phyloP scores from a whole-genome alignment of 2,888 invertebrate species.

The Mesorhabditis sp. region DNA sequence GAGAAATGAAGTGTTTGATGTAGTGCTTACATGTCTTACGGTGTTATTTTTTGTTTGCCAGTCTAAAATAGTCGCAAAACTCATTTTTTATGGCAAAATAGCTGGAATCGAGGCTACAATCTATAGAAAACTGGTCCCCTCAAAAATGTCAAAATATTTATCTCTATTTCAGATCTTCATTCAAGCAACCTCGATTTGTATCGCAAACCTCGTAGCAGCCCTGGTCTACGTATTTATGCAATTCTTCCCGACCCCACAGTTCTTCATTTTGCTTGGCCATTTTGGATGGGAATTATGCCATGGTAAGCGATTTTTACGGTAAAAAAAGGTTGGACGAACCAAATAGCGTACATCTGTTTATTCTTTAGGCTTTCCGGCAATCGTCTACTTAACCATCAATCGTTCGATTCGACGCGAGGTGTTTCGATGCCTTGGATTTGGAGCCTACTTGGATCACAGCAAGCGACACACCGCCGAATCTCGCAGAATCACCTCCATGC shows the following conservation, averaged over 20 bases:
- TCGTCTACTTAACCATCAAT: not conserved
- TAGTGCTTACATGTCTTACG: too few species aligned
- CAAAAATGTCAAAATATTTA: too few species aligned
- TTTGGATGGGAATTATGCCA: not conserved
- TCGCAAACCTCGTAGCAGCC: not conserved
- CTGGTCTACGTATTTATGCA: not conserved
- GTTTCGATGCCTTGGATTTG: not conserved
- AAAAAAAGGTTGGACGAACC: too few species aligned
- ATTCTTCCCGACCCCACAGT: not conserved
- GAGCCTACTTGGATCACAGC: not conserved
- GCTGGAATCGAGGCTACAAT: too few species aligned
- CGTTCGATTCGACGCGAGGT: not conserved
- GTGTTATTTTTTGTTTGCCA: too few species aligned
- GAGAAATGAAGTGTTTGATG: too few species aligned
- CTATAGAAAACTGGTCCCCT: too few species aligned
- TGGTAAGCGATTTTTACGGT: not conserved
- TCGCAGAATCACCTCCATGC: too few species aligned
- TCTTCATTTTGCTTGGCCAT: not conserved
- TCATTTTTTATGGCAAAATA: too few species aligned
- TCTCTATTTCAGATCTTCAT: conserved; percentile 1
- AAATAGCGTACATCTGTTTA: too few species aligned
- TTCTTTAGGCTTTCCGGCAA: not conserved
- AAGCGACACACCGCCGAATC: too few species aligned
- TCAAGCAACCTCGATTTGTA: not conserved
- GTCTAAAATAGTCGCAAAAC: too few species aligned